These are phyloP conservation scores for Aldrovandia affinis DNA, from an alignment of 2,797 vertebrate genomes.

Conservation along the genomic window DNA sequence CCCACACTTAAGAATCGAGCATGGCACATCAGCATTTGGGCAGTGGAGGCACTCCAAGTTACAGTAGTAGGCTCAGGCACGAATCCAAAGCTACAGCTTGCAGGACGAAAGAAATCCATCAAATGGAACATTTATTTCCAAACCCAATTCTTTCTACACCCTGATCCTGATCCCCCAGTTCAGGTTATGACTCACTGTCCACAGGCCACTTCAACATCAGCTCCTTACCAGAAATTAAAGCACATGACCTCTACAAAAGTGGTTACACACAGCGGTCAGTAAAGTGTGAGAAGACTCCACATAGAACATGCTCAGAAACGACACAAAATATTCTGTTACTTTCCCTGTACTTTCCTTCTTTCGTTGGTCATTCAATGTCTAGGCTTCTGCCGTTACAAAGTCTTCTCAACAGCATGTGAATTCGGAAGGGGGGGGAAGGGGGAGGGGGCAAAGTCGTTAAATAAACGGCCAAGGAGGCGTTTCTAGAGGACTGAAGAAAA, in stretches of 20 bases:
- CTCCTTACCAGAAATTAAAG: neutral
- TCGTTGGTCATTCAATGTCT: neutral
- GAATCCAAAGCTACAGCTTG: conserved; percentile 15
- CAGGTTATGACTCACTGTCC: neutral
- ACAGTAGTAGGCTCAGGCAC: neutral
- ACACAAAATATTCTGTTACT: neutral
- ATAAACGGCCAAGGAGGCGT: neutral
- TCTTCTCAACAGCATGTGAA: neutral
- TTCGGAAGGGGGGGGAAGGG: neutral
- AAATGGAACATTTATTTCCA: conserved; percentile 18
- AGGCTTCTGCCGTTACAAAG: neutral
- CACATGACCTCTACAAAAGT: neutral
- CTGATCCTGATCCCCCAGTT: neutral
- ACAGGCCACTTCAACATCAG: neutral
- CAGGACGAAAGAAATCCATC: neutral
- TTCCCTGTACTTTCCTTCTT: neutral
- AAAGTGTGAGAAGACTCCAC: neutral
- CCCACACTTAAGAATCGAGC: neutral
- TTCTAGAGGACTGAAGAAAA: neutral
- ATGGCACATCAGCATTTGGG: neutral
- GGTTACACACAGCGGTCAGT: neutral
- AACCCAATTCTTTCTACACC: neutral
- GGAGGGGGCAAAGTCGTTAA: neutral
- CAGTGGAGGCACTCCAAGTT: neutral
- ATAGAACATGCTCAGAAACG: neutral